phyloP scores from a whole-genome alignment of 2,113 vertebrate species.

The chimpanzee (Pan troglodytes) region DNA sequence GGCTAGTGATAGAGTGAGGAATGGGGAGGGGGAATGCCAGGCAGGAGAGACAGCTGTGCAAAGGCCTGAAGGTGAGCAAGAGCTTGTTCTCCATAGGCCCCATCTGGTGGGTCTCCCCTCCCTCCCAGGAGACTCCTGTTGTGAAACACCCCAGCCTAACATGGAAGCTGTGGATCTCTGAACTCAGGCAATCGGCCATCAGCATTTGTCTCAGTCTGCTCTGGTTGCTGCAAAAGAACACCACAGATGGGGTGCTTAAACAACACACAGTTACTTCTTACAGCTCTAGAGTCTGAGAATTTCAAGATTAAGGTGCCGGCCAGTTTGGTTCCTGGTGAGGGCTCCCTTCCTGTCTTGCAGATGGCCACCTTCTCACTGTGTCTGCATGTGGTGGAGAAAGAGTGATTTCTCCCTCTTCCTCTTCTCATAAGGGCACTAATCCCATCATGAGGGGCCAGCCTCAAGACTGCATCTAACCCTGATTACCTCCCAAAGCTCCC shows the following conservation, averaged over 20 bases:
- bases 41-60: neutral
- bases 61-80: neutral
- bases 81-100: neutral
- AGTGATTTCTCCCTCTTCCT: neutral
- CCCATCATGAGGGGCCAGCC: neutral
- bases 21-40: neutral
- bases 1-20: neutral
- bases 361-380: neutral
- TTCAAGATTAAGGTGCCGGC: neutral
- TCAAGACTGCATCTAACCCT: neutral
- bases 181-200: neutral
- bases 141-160: neutral
- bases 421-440: neutral
- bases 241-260: fast-evolving
- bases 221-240: neutral
- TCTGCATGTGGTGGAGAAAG: neutral
- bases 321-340: neutral
- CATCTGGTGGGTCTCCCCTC: neutral
- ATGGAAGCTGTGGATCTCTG: neutral
- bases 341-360: neutral
- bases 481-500: neutral
- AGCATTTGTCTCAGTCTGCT: neutral
- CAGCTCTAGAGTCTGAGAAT: neutral
- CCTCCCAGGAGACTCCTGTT: neutral
- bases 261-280: neutral